phyloP scores from a whole-genome alignment of 2,888 invertebrate species.

The Eurytoma adleriae region DNA sequence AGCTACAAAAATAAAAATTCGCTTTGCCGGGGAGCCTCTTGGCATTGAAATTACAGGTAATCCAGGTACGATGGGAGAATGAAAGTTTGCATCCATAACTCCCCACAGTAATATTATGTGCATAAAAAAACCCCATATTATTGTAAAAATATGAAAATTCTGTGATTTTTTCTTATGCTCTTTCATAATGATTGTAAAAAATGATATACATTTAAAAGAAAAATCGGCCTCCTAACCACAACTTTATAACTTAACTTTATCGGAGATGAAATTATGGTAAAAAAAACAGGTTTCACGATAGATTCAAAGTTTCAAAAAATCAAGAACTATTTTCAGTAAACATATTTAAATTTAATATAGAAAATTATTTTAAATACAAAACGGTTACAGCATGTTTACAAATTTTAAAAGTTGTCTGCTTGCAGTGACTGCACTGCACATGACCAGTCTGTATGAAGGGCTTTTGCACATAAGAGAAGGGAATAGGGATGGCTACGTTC shows the following conservation, averaged over 20 bases:
- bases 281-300: neutral
- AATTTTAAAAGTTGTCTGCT: slow-evolving; percentile 7
- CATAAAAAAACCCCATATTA: slow-evolving; percentile 69
- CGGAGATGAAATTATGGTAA: neutral
- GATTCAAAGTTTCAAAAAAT: neutral
- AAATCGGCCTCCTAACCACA: slow-evolving; percentile 14
- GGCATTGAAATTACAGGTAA: slow-evolving; percentile 65
- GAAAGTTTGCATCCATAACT: slow-evolving; percentile 72
- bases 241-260: neutral
- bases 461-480: too few relatives aligned
- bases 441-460: too few relatives aligned
- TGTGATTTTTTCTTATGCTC: slow-evolving; percentile 6
- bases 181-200: slow-evolving; percentile 43
- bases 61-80: slow-evolving; percentile 71
- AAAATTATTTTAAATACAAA: neutral
- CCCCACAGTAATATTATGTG: slow-evolving; percentile 71
- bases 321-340: neutral
- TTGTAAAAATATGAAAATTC: slow-evolving; percentile 40
- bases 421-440: neutral
- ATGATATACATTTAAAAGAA: neutral
- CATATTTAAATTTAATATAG: neutral
- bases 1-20: slow-evolving; percentile 91
- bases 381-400: slow-evolving; percentile 9
- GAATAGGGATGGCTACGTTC: too few relatives aligned
- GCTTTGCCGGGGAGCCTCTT: slow-evolving; percentile 68